Conservation (phyloP, 2,113 vertebrate genomes). For the Scolopax mira region DNA sequence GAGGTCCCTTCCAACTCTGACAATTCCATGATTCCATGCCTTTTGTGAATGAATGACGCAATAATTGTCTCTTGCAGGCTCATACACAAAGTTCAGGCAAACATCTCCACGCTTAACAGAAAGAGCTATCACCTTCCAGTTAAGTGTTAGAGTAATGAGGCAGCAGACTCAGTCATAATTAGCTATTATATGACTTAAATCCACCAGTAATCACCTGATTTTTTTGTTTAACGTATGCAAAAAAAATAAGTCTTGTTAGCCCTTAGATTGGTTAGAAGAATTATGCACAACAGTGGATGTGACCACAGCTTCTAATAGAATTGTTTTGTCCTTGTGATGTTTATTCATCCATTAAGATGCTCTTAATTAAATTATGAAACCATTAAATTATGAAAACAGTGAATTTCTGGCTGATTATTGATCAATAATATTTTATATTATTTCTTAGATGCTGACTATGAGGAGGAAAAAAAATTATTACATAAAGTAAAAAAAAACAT, state of each 20-base stretch:
- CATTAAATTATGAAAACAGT: neutral
- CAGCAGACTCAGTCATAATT: neutral
- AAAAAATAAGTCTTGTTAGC: neutral
- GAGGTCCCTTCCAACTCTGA: too few species aligned
- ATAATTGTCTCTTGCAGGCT: neutral
- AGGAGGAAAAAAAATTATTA: neutral
- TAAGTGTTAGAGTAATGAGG: neutral
- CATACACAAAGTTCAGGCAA: neutral
- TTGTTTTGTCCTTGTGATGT: neutral
- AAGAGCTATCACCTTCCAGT: neutral
- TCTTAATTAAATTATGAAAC: neutral
- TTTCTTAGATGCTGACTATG: neutral
- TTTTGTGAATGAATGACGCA: neutral
- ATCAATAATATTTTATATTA: neutral
- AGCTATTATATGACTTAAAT: neutral
- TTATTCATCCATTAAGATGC: neutral
- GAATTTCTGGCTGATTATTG: neutral
- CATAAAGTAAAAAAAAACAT: neutral
- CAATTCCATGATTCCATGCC: neutral
- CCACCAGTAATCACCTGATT: neutral
- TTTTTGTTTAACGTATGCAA: neutral
- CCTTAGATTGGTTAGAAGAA: neutral
- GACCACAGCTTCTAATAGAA: neutral
- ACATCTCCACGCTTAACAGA: neutral
- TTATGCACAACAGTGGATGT: neutral